Evolutionary conservation across 2,113 vertebrate species (phyloP), one percentile per base, ranked within the genome.

Genomic region (Telmatochromis brichardi): DNA sequence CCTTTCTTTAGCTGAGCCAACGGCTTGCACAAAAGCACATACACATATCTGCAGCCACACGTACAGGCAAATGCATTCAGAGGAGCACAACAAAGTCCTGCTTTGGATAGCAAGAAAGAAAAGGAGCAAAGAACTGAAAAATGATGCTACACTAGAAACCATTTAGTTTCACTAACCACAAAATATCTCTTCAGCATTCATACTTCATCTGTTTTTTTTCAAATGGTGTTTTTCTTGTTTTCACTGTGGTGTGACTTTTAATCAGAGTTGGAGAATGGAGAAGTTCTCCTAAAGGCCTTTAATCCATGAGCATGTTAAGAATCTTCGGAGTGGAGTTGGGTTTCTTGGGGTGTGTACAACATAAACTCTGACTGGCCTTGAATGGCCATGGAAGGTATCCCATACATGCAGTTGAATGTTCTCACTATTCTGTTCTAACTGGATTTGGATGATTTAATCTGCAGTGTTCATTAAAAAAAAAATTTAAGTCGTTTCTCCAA

Each of bases 301-400:
- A 92, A 90, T 93, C 90, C 86, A 55, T 42, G 63, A 93, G 88
- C 83, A 88, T 47, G 65, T 87, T 73, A 87, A 92, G 81, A 92
- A 93, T 92, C 87, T 82, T 86, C 6, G 1, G 21, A 58, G 81
- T 2, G 47, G 89, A 85, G 87, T 91, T 91, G 58, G 81, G 82
- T 94, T 95, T 94, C 92, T 82, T 3, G 4, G 78, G 83, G 63
- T 84, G 86, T 87, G 86, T 87, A 37, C 82, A 50, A 71, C 57
- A 65, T 83, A 85, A 79, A 58, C 82, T 83, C 28, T 50, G 42
- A 54, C 23, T 65, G 71, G 31, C 55, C 42, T 35, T 85, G 63
- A 87, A 84, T 81, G 73, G 55, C 31, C 37, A 82, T 35, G 37
- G 78, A 91, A 53, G 28, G 53, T 54, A 40, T 55, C 51, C 26